Evolutionary conservation across 2,113 vertebrate genomes (phyloP), one percentile per base, ranked within the genome.

Genomic region (Crotophaga sulcirostris): DNA sequence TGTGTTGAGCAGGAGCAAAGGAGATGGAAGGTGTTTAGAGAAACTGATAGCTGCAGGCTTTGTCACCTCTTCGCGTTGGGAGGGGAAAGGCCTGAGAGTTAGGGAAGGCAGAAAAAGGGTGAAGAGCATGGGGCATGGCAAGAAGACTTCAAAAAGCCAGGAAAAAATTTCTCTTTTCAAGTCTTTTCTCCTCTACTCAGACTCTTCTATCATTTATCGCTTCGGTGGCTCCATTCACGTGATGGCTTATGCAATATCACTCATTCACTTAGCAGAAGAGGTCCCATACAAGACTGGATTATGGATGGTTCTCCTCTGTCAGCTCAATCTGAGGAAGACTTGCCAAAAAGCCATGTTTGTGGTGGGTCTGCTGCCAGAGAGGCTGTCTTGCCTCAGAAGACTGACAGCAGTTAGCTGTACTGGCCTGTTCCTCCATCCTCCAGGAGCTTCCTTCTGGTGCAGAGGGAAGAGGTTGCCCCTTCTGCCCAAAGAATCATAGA

Each of bases 401-500:
- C 23, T 54, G 51, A 2, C 33, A 23, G 33, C 1, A 5, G 8
- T 67, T 36, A 62, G 40, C 28, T 62, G 59, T 33, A 31, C 45
- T 1, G 0, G 26, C 17, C 33, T 1, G 0, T 58, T 63, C 55
- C n/a, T 62, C 49, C 55, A 8, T 45, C 47, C 33, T 38, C 21
- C 2, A 10, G 40, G 66, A 42, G 6, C 25, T 33, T 54, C 33
- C 20, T 72, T 40, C 33, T 8, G 42, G 9, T 36, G 44, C 21
- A 4, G 74, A 28, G 51, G 28, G 24, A 86, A 18, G 26, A 42
- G 36, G 31, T 26, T 2, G 0, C 11, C n/a, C 31, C 16, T 79
- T 29, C 55, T 75, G 62, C 33, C 49, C 3, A 3, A 23, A 62
- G 55, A 68, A 25, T 42, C 40, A 13, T 42, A 42, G 40, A 25